These are phyloP conservation scores for Teleogryllus occipitalis DNA, from an alignment of 1,140 invertebrate species.

Conservation along the genomic window DNA sequence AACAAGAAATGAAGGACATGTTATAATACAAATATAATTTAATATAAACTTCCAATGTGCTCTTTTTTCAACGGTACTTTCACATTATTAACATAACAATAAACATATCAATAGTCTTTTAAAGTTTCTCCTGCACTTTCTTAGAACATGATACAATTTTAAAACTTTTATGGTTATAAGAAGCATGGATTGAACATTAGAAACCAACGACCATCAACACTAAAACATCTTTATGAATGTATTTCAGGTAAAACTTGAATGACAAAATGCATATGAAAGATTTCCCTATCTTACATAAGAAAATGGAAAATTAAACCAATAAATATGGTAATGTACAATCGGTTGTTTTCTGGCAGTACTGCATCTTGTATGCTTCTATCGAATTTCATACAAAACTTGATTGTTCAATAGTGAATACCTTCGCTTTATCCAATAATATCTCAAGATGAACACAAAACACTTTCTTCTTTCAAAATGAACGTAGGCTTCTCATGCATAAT, in stretches of 20 bases:
- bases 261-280: too few relatives aligned
- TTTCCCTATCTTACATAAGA: too few relatives aligned
- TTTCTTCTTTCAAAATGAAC: neutral
- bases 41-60: conserved; percentile 1
- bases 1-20: too few relatives aligned
- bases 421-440: too few relatives aligned
- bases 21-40: conserved; percentile 1
- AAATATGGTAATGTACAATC: too few relatives aligned
- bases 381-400: too few relatives aligned
- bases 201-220: neutral
- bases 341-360: too few relatives aligned
- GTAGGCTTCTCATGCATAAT: neutral
- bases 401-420: too few relatives aligned
- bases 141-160: neutral
- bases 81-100: neutral
- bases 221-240: neutral
- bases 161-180: neutral
- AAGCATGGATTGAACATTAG: neutral
- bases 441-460: too few relatives aligned
- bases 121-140: neutral
- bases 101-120: neutral
- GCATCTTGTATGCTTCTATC: too few relatives aligned
- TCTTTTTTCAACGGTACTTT: neutral
- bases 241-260: neutral
- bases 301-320: too few relatives aligned